Base-by-base conservation (phyloP, 2,888 invertebrate species). In the Sesamia inferens region DNA sequence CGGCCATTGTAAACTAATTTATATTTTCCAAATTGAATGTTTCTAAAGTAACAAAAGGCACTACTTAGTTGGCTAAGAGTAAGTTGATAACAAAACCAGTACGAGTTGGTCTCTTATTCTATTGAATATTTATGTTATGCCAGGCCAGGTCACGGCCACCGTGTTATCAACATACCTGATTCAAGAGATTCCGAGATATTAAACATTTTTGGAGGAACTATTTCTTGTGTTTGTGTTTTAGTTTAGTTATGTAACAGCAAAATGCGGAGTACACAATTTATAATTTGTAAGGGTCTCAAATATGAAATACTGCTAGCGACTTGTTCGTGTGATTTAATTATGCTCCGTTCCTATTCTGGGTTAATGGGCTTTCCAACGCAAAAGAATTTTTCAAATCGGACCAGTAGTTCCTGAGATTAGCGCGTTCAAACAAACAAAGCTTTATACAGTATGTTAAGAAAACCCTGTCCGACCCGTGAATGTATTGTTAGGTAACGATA, bases 31-130 rank as follows among this genome's bases (percentile, higher is more conserved):
- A 19, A 51, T 66, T 42, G 11, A 65, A 78, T 74, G 24, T 68
- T 83, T 73, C 51, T 57, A 57, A 63, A 77, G 68, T 76, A 47
- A 61, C 31, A 3, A 31, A 14, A 64, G 55, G 57, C 24, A 71
- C 19, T 70, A 67, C 19, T 14, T 22, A 22, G 14, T 71, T 13
- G 44, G 16, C 51, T 8, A 39, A 4, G 2, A 63, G 22, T 63
- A 63, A 8, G 62, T 11, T 16, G 14, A 42, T 24, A 7, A 24
- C 4, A 11, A 14, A 24, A 24, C 48, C 48, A 51, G 2, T n/a
- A 14, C 3, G 19, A 48, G 14, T 1, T 48, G 14, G 13, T 13
- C 10, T 31, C 64, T 8, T 51, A 3, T n/a, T 47, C 2, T 19
- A 63, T 13, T 63, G 16, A 47, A 47, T 24, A 22, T 16, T 8